phyloP scores from a whole-genome alignment of 2,797 vertebrate genomes.

The Glyptemys insculpta region DNA sequence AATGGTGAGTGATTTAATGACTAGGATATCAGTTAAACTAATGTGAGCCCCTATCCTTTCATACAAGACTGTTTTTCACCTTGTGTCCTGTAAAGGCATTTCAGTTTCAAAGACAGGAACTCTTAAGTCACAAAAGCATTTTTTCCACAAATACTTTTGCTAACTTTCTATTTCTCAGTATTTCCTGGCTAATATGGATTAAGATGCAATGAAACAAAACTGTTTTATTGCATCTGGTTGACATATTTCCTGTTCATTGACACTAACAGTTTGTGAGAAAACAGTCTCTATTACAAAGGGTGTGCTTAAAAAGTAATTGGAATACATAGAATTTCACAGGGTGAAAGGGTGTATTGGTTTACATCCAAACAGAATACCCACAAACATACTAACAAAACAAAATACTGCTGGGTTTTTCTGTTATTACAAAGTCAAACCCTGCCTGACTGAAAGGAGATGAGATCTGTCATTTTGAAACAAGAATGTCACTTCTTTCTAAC shows the following conservation, averaged over 20 bases:
- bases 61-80: conserved; percentile 62
- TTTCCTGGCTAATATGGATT: conserved; percentile 59
- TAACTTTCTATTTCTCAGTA: background rate
- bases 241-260: conserved; percentile 49
- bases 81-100: conserved; percentile 40
- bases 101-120: conserved; percentile 41
- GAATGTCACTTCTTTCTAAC: background rate
- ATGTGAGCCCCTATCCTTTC: conserved; percentile 21
- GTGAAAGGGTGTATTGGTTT: background rate
- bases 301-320: background rate
- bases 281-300: background rate
- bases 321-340: background rate
- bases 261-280: conserved; percentile 48
- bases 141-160: conserved; percentile 57
- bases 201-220: conserved; percentile 60
- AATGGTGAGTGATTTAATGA: background rate
- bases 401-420: background rate
- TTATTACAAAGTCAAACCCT: background rate
- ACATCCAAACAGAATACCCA: background rate
- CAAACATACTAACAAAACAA: background rate
- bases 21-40: conserved; percentile 49
- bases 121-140: conserved; percentile 39
- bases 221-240: conserved; percentile 65
- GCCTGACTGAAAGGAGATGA: background rate
- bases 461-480: background rate